Percentiles rank a stretch among this genome's conserved stretches.
Conservation (phyloP, 2,797 vertebrate genomes). For the Catostomus latipinnis region DNA sequence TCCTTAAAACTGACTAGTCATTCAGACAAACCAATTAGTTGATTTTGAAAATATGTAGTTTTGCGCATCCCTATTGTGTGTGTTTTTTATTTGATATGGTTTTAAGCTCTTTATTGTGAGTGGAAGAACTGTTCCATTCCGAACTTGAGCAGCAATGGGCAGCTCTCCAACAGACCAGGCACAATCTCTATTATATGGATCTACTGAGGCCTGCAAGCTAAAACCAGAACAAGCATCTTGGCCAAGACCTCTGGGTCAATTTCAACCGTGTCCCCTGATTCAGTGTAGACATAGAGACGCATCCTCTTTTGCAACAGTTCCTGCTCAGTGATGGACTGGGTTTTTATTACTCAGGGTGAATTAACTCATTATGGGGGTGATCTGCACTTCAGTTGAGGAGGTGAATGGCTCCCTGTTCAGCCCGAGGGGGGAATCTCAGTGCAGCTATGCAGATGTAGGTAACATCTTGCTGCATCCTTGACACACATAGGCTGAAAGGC, state of each 20-base stretch:
- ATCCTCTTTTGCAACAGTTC: not conserved
- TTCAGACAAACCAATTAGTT: no score
- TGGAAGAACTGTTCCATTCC: not conserved
- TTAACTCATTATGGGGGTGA: conserved; percentile 22
- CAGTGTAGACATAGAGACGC: conserved; percentile 16
- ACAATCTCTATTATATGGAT: conserved; percentile 40
- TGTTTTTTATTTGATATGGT: not conserved
- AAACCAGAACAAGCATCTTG: conserved; percentile 38
- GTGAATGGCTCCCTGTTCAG: not conserved
- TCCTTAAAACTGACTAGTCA: no score
- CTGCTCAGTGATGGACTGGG: not conserved
- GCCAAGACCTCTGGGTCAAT: conserved; percentile 15
- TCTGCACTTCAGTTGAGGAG: not conserved
- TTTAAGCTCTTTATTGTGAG: not conserved
- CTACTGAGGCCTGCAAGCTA: conserved; percentile 32
- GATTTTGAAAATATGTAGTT: no score
- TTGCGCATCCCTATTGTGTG: not conserved
- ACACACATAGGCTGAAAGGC: conserved; percentile 42
- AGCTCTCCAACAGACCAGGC: conserved; percentile 36
- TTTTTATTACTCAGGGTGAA: conserved; percentile 28
- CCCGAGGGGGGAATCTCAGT: not conserved
- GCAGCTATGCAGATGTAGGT: conserved; percentile 44
- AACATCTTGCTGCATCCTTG: conserved; percentile 55
- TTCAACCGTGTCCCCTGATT: conserved; percentile 28
- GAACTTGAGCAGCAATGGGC: conserved; percentile 5